Conservation (phyloP, 2,113 vertebrate species). For the Lagenorhynchus albirostris region DNA sequence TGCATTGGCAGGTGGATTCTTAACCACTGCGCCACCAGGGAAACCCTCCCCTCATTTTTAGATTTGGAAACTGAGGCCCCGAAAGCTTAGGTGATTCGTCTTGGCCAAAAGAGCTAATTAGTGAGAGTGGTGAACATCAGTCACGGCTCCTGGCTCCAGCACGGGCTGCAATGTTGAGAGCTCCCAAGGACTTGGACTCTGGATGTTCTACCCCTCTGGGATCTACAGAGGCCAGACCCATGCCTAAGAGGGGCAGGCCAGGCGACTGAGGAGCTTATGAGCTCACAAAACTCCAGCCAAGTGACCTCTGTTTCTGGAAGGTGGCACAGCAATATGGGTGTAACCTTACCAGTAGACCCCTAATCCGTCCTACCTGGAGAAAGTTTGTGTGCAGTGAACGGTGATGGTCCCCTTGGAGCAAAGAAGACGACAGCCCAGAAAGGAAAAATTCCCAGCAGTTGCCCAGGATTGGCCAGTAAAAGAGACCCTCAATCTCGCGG, state of each 20-base stretch:
- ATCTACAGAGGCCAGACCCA: neutral
- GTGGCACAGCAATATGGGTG: neutral
- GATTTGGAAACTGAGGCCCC: neutral
- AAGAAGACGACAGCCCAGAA: neutral
- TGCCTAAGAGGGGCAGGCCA: neutral
- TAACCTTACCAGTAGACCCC: neutral
- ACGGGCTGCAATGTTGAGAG: neutral
- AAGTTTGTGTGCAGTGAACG: neutral
- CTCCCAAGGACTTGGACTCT: neutral
- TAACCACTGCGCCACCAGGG: no score
- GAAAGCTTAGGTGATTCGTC: neutral
- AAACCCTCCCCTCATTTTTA: neutral
- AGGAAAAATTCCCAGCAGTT: neutral
- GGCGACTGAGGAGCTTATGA: neutral
- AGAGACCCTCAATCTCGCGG: neutral
- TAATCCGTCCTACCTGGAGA: neutral
- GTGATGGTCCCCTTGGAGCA: neutral
- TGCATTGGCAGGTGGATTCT: no score
- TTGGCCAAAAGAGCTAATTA: neutral
- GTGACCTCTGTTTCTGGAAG: neutral
- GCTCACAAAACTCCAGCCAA: neutral
- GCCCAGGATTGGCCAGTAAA: neutral
- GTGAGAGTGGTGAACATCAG: neutral
- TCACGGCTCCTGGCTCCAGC: neutral
- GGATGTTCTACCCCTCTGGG: neutral